A percentile compares a stretch with the other conserved stretches of the same genome.
Conservation (phyloP, 2,888 invertebrate genomes). For the Xanthia icteritia region DNA sequence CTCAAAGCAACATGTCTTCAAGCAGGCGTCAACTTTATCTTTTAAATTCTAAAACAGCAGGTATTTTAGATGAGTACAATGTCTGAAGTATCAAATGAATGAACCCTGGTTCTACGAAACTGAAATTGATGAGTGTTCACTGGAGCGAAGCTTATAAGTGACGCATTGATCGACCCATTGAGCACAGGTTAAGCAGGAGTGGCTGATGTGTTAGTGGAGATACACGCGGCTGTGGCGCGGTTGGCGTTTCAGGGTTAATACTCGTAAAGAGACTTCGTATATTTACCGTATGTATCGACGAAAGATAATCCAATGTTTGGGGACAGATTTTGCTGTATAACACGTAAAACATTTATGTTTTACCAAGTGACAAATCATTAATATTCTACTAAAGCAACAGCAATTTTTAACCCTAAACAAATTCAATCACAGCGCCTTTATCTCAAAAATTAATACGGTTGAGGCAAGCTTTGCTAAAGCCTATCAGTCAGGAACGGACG, state of each 20-base stretch:
- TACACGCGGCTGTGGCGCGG: too few species aligned
- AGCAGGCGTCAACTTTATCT: not conserved
- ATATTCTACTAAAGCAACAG: not conserved
- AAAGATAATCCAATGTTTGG: not conserved
- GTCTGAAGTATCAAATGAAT: conserved; percentile 18
- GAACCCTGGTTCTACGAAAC: conserved; percentile 3
- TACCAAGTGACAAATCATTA: not conserved
- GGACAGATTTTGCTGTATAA: not conserved
- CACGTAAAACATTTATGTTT: not conserved
- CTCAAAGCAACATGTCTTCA: not conserved
- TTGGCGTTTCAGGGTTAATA: conserved; percentile 9
- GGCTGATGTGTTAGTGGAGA: conserved; percentile 6
- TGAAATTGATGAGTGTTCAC: conserved; percentile 38
- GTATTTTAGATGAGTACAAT: not conserved
- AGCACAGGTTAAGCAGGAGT: conserved; percentile 50
- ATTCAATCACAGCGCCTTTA: conserved; percentile 17
- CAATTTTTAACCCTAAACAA: conserved; percentile 22
- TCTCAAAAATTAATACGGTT: conserved; percentile 37
- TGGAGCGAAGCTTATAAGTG: conserved; percentile 49
- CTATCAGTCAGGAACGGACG: conserved; percentile 44
- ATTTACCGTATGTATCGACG: not conserved
- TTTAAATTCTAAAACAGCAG: not conserved
- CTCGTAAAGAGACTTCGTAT: not conserved
- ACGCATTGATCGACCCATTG: conserved; percentile 51
- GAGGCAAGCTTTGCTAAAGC: conserved; percentile 35